Conservation (phyloP, 2,888 invertebrate species). For the Watsonalla cultraria region DNA sequence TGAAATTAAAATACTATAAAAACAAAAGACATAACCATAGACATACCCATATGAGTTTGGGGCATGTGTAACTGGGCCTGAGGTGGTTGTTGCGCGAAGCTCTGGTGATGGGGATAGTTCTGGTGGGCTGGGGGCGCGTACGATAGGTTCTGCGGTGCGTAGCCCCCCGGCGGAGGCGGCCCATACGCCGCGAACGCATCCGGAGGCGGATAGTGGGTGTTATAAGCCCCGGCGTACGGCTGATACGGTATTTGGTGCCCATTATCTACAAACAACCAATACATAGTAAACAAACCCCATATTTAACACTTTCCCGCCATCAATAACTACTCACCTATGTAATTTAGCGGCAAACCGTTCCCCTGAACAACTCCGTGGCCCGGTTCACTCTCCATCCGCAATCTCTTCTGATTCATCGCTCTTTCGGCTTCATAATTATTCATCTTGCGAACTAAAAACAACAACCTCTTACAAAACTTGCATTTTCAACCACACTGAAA, state of each 20-base stretch:
- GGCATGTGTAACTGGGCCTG: slow-evolving; percentile 70
- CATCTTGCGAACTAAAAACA: slow-evolving; percentile 75
- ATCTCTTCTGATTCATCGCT: slow-evolving; percentile 76
- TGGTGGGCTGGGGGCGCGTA: slow-evolving; percentile 75
- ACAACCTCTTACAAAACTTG: slow-evolving; percentile 41
- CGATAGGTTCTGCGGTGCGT: slow-evolving; percentile 70
- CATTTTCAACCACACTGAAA: slow-evolving; percentile 28
- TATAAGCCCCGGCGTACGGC: slow-evolving; percentile 72
- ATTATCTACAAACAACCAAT: slow-evolving; percentile 56
- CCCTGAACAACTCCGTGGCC: slow-evolving; percentile 75
- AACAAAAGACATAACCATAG: slow-evolving; percentile 13
- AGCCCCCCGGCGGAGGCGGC: slow-evolving; percentile 68
- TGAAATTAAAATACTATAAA: not conserved
- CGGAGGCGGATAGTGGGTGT: slow-evolving; percentile 73
- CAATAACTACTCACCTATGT: slow-evolving; percentile 57
- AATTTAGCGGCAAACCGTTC: slow-evolving; percentile 74
- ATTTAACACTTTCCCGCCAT: slow-evolving; percentile 24
- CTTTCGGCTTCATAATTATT: slow-evolving; percentile 72
- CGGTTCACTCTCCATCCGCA: slow-evolving; percentile 76
- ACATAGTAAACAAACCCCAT: slow-evolving; percentile 4
- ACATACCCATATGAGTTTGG: slow-evolving; percentile 70
- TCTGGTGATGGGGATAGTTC: slow-evolving; percentile 72
- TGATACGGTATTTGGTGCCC: slow-evolving; percentile 75
- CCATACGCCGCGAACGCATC: slow-evolving; percentile 73
- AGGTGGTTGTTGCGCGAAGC: slow-evolving; percentile 66